A percentile compares a stretch with the other conserved stretches of the same genome.
Evolutionary conservation across 2,888 invertebrate species (phyloP).

Genomic region (Itoplectis maculator): DNA sequence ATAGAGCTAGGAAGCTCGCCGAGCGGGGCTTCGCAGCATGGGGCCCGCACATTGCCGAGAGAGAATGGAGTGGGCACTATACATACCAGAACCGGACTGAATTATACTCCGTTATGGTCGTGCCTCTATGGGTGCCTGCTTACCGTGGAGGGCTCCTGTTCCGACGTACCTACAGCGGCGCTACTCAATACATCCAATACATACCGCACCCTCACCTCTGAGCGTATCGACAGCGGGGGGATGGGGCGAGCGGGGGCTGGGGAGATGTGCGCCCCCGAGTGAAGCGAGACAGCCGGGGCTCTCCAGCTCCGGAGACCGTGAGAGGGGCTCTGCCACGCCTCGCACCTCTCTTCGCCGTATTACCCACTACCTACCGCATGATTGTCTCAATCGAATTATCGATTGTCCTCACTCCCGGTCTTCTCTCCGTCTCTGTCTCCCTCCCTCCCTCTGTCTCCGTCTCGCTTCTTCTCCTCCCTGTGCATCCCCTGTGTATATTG

Average conservation of each 20-base stretch:
- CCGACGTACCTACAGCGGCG: constrained; percentile 64
- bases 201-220: constrained; percentile 71
- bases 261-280: too few relatives aligned
- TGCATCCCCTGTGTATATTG: constrained; percentile 5
- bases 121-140: constrained; percentile 75
- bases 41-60: constrained; percentile 74
- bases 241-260: too few relatives aligned
- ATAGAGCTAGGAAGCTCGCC: constrained; percentile 30
- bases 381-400: constrained; percentile 66
- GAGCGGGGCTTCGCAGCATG: constrained; percentile 74
- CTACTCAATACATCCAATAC: constrained; percentile 78
- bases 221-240: constrained; percentile 73
- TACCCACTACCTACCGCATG: constrained; percentile 21
- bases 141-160: constrained; percentile 63
- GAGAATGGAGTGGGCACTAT: constrained; percentile 78
- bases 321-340: constrained; percentile 66
- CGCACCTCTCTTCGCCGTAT: constrained; percentile 58
- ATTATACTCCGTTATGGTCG: constrained; percentile 81
- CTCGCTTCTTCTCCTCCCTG: not conserved
- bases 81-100: constrained; percentile 80
- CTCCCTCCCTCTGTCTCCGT: constrained; percentile 29
- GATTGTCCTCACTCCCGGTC: constrained; percentile 62
- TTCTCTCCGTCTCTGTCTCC: too few relatives aligned
- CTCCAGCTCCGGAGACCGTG: constrained; percentile 60
- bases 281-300: constrained; percentile 60